Percentiles rank a stretch among this genome's conserved stretches.
Conservation (phyloP, 2,113 vertebrate genomes). For the Sander lucioperca region DNA sequence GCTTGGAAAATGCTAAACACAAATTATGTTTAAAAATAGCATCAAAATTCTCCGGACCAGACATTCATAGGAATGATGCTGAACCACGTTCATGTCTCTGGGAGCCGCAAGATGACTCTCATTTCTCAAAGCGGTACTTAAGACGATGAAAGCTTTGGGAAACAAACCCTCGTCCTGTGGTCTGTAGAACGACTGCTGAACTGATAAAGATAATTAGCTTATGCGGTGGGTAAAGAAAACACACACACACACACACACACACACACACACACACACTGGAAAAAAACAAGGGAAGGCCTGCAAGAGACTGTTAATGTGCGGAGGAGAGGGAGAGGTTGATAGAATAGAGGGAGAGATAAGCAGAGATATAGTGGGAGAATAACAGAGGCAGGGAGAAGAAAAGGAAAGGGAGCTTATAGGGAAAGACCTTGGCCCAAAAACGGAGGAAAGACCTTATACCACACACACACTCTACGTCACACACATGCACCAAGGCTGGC, state of each 20-base stretch:
- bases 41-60: not conserved
- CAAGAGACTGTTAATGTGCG: constrained; percentile 14
- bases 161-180: constrained; percentile 37
- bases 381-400: constrained; percentile 19
- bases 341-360: constrained; percentile 16
- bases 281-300: not conserved
- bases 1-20: not conserved
- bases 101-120: constrained; percentile 24
- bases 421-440: constrained; percentile 79
- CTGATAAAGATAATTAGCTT: constrained; percentile 69
- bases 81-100: not conserved
- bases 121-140: constrained; percentile 39
- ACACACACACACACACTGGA: not conserved
- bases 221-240: constrained; percentile 23
- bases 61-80: not conserved
- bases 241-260: constrained; percentile 14
- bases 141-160: constrained; percentile 52
- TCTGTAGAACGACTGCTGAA: constrained; percentile 17
- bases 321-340: constrained; percentile 17
- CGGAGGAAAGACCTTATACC: constrained; percentile 42
- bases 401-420: constrained; percentile 20
- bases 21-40: constrained; percentile 13
- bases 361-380: not conserved
- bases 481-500: constrained; percentile 24
- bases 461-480: constrained; percentile 13